Evolutionary conservation across 2,888 invertebrate species (phyloP), one percentile per base, ranked within the genome.

Genomic region (Linnaemya tessellans): DNA sequence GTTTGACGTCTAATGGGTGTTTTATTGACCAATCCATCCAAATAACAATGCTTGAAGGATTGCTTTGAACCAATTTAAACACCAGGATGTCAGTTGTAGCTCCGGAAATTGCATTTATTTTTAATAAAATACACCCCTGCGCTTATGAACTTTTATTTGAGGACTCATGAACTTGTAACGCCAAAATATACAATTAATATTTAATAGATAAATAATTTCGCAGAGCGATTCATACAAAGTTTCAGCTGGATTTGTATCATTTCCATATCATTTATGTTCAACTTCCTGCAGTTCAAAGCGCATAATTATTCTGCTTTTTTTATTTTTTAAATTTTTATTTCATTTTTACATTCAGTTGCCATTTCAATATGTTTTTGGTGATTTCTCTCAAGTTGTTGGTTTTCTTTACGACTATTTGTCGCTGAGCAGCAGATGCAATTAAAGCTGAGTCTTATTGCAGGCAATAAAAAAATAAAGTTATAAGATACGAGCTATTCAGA

Each of bases 281-380:
- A 79, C 65, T 82, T 85, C 82, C 85, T 79, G 85, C 82, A 70
- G 62, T 70, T 64, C 80, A 70, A 20, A 18, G 10, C 56, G 15
- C 49, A 25, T 70, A 70, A 75, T 70, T 75, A 54, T 70, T 41
- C 41, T 67, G 51, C 41, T 75, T n/a, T 56, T 46, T 35, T 49
- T 1, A 18, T 1, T 74, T 62, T 38, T 62, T 74, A 7, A 20
- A 1, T 25, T 11, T 64, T 41, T 13, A 18, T 58, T 9, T 5
- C 3, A 20, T 41, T n/a, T 80, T 56, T n/a, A 35, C 64, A 54
- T 62, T 70, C n/a, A 35, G 25, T 30, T 77, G 51, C 30, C 35
- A 49, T 58, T 58, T 75, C 20, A 64, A 77, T 41, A 65, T 62
- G 30, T 75, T 75, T 75, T 70, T 67, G 75, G 51, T 79, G 78